A percentile compares a stretch with the other conserved stretches of the same genome.
Conservation (phyloP, 2,888 invertebrate genomes). For the Eupithecia insigniata region DNA sequence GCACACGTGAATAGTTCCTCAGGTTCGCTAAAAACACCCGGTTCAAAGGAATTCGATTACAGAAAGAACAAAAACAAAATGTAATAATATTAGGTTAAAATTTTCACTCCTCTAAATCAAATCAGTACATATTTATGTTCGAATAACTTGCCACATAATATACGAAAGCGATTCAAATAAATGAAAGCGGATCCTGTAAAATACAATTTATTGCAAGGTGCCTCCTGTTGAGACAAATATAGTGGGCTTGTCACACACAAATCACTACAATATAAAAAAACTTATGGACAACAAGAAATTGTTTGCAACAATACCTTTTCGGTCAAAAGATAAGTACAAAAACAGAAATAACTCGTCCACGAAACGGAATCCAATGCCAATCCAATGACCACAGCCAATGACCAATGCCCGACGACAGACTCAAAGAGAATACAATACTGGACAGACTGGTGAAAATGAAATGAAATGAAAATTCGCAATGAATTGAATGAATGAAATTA, state of each 20-base stretch:
- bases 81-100: constrained; percentile 15
- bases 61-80: background rate
- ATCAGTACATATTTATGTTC: background rate
- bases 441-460: no score
- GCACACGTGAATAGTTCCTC: background rate
- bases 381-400: no score
- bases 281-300: background rate
- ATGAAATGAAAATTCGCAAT: constrained; percentile 5
- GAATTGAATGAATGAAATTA: background rate
- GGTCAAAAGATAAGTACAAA: constrained; percentile 13
- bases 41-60: constrained; percentile 1
- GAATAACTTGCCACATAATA: background rate
- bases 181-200: background rate
- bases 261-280: background rate
- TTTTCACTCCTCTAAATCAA: background rate
- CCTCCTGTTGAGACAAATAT: background rate
- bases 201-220: background rate
- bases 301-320: constrained; percentile 13
- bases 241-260: background rate
- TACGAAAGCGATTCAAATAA: background rate
- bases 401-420: no score
- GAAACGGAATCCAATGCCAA: background rate
- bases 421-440: no score
- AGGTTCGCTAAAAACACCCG: background rate
- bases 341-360: constrained; percentile 10